Conservation (phyloP, 2,888 invertebrate species). For the Unio pictorum region DNA sequence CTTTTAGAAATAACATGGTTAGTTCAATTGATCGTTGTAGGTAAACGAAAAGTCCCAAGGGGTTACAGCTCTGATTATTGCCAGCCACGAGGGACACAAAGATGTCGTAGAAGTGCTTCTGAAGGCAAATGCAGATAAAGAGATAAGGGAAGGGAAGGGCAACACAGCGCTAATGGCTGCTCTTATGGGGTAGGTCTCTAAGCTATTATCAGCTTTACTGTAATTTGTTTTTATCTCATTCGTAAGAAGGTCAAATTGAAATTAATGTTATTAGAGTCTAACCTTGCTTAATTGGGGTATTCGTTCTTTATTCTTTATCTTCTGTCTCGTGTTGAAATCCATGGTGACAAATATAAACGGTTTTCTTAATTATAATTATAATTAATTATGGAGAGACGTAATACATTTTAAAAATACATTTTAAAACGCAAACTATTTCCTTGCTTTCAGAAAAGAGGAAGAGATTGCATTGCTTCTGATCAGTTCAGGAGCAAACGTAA, state of each 20-base stretch:
- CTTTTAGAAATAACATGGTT: too few species aligned
- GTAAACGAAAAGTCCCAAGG: slow-evolving; percentile 37
- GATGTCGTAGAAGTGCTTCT: slow-evolving; percentile 37
- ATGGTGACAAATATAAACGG: too few species aligned
- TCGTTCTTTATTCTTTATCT: too few species aligned
- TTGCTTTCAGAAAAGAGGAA: slow-evolving; percentile 72
- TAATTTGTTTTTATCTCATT: background rate
- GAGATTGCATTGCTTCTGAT: slow-evolving; percentile 79
- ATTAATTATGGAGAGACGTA: background rate
- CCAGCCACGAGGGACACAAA: slow-evolving; percentile 41
- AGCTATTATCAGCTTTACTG: background rate
- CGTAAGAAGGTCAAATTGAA: background rate
- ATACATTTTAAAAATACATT: background rate
- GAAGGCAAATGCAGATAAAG: slow-evolving; percentile 29
- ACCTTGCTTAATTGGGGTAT: too few species aligned
- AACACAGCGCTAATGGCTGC: slow-evolving; percentile 47
- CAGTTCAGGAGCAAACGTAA: slow-evolving; percentile 80
- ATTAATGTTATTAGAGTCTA: too few species aligned
- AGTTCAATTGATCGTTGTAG: slow-evolving; percentile 14
- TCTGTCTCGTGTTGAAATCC: too few species aligned
- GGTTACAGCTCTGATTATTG: slow-evolving; percentile 45
- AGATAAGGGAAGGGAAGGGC: slow-evolving; percentile 29
- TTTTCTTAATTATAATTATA: background rate
- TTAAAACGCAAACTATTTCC: background rate
- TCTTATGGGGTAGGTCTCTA: slow-evolving; percentile 33